Conservation (phyloP, 1,140 invertebrate species). For the Drosophila nikananu region DNA sequence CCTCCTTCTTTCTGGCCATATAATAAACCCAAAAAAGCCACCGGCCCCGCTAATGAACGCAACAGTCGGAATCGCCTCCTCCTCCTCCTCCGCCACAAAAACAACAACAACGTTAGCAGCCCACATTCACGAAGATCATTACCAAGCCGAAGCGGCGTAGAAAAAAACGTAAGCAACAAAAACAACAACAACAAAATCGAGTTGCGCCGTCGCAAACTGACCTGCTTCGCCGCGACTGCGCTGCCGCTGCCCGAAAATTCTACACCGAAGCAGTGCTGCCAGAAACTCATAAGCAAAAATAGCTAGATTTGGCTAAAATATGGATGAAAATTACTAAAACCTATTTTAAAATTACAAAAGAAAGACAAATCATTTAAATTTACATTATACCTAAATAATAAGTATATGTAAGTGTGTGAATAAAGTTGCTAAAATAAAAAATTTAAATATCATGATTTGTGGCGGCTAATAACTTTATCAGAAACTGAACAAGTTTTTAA, state of each 20-base stretch:
- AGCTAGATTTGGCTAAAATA: no score
- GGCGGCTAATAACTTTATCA: no score
- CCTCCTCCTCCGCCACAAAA: slow-evolving; percentile 22
- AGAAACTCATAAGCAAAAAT: no score
- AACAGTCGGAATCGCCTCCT: slow-evolving; percentile 72
- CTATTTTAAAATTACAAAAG: no score
- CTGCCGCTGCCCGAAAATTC: slow-evolving; percentile 68
- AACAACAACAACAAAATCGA: slow-evolving; percentile 71
- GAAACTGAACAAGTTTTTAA: no score
- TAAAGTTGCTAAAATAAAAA: no score
- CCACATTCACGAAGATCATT: slow-evolving; percentile 83
- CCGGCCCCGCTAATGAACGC: slow-evolving; percentile 80
- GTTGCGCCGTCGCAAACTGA: slow-evolving; percentile 78
- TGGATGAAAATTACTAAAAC: no score
- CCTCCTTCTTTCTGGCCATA: slow-evolving; percentile 67
- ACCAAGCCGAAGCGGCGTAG: slow-evolving; percentile 51
- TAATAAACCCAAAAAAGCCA: slow-evolving; percentile 67
- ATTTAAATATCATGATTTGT: no score
- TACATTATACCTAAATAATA: no score
- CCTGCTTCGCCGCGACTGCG: slow-evolving; percentile 68
- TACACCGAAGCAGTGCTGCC: slow-evolving; percentile 37
- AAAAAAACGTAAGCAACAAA: slow-evolving; percentile 44
- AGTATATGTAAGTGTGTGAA: no score
- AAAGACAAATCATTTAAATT: no score
- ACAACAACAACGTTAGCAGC: slow-evolving; percentile 51